Evolutionary conservation across 2,797 vertebrate species (phyloP), one percentile per base, ranked within the genome.

Genomic region (Galago senegalensis): DNA sequence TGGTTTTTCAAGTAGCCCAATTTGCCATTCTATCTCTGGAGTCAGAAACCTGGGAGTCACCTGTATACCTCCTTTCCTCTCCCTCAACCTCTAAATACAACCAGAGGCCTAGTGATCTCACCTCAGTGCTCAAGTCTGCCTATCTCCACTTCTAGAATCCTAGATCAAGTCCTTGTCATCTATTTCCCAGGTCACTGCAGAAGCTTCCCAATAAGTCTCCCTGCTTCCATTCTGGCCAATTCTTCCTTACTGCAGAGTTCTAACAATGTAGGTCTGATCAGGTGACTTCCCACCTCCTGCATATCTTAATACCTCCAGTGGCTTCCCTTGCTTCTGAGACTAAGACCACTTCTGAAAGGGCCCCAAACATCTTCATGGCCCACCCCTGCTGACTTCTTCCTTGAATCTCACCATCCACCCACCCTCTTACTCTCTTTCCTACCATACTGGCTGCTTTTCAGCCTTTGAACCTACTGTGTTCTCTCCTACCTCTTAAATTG

Each of bases 331-430:
- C 79, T 73, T 95, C 67, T 93, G 21, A 91, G 70, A 17, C 46
- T 27, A 83, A 94, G 65, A 94, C 23, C 43, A 69, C 27, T 85
- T 95, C 75, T 72, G 60, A 95, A 96, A 73, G 34, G 34, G 18
- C 34, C 34, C 31, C 29, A 21, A 89, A 96, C 37, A 12, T 75
- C 56, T 72, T 7, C 25, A 67, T 12, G 85, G 49, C 53, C 27
- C n/a, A 58, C 27, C 34, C 31, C 46, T 69, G 49, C 29, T 92
- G 46, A 80, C 69, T n/a, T 60, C 77, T 87, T 60, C 2, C 46
- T 43, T 46, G 20, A 90, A 4, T 65, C 10, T 17, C 49, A 60
- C 16, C 21, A 46, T 34, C 27, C 65, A 46, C 7, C 10, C 34
- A 25, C 31, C 5, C 23, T 65, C 0, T 0, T 43, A 63, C 9